These are phyloP conservation scores for Pantelozetes paolii DNA, from an alignment of 2,888 invertebrate species.

Conservation along the genomic window DNA sequence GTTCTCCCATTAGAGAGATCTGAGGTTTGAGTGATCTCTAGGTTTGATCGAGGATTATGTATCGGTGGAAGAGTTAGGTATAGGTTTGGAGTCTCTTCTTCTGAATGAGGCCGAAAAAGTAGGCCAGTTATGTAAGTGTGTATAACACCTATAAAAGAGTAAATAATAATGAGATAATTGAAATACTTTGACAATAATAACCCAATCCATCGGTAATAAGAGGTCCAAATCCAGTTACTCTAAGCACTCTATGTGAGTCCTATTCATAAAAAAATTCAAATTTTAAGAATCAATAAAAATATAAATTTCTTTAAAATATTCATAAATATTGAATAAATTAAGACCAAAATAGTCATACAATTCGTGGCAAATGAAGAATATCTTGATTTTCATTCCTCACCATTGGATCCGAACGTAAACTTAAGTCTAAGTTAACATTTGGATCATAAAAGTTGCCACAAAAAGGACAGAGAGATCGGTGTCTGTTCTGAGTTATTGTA, in stretches of 20 bases:
- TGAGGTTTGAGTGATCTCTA: not conserved
- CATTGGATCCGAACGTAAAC: slow-evolving; percentile 44
- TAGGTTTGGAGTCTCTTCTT: slow-evolving; percentile 14
- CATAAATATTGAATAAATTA: no score
- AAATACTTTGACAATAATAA: not conserved
- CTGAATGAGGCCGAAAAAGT: slow-evolving; percentile 36
- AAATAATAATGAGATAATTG: not conserved
- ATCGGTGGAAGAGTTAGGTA: slow-evolving; percentile 43
- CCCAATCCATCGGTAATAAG: slow-evolving; percentile 47
- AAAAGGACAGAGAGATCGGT: slow-evolving; percentile 49
- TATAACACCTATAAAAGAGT: slow-evolving; percentile 41
- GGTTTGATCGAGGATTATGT: not conserved
- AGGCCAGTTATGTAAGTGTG: slow-evolving; percentile 47
- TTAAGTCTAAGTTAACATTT: slow-evolving; percentile 44
- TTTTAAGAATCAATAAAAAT: not conserved
- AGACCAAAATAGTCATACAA: slow-evolving; percentile 44
- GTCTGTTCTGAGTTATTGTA: slow-evolving; percentile 44
- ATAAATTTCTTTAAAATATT: not conserved
- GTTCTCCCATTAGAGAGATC: not conserved
- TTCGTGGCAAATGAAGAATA: slow-evolving; percentile 45
- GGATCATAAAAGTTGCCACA: slow-evolving; percentile 49
- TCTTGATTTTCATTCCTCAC: slow-evolving; percentile 39
- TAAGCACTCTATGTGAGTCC: slow-evolving; percentile 40
- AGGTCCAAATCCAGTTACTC: slow-evolving; percentile 45
- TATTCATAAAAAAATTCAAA: not conserved